Conservation (phyloP, 1,140 invertebrate genomes). For the Tetragnatha versicolor region DNA sequence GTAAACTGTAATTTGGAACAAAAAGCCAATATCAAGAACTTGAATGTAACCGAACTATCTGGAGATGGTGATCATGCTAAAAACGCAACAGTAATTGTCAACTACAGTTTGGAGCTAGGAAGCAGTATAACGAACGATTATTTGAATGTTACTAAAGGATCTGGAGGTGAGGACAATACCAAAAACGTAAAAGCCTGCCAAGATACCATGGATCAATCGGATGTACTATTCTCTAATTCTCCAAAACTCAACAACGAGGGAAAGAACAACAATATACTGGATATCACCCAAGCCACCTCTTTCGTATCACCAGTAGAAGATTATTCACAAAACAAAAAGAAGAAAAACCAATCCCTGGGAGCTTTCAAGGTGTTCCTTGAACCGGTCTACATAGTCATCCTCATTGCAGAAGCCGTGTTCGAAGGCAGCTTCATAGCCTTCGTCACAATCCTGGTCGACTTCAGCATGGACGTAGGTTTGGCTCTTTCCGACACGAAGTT, state of each 20-base stretch:
- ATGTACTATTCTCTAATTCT: neutral
- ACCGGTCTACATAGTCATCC: neutral
- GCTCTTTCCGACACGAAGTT: neutral
- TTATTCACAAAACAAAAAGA: neutral
- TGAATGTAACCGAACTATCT: too few species aligned
- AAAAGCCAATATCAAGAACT: too few species aligned
- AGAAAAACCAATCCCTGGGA: neutral
- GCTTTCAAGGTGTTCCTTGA: neutral
- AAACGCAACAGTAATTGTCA: too few species aligned
- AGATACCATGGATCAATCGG: neutral
- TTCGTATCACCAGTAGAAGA: neutral
- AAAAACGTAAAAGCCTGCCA: neutral
- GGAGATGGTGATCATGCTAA: too few species aligned
- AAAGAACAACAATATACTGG: neutral
- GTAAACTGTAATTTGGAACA: too few species aligned
- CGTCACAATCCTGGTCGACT: slow-evolving; percentile 3
- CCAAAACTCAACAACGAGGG: neutral
- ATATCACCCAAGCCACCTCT: neutral
- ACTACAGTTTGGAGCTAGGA: too few species aligned
- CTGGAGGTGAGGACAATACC: too few species aligned
- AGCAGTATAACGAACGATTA: too few species aligned
- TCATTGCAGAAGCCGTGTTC: neutral
- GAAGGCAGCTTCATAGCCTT: neutral
- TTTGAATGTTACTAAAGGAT: too few species aligned
- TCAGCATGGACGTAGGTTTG: neutral